Percentiles rank a stretch among this genome's conserved stretches.
Conservation (phyloP, 2,113 vertebrate species). For the Ahaetulla prasina region DNA sequence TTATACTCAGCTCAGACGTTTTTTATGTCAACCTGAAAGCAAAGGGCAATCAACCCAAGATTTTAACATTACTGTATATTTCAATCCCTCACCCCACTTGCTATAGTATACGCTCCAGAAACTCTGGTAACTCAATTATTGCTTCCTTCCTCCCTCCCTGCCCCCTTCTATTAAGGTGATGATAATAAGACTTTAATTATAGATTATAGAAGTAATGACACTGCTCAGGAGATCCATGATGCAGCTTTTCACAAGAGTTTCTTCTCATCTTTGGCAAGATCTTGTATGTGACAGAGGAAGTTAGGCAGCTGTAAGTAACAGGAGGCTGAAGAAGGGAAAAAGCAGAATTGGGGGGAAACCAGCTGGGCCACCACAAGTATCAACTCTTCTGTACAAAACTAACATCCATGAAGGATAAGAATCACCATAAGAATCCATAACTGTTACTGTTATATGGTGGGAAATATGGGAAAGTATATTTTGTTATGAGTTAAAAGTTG, state of each 20-base stretch:
- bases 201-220: background rate
- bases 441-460: background rate
- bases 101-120: background rate
- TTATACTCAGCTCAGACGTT: background rate
- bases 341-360: background rate
- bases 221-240: background rate
- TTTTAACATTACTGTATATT: background rate
- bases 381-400: background rate
- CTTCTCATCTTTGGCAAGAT: slow-evolving; percentile 4
- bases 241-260: background rate
- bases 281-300: background rate
- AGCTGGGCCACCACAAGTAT: slow-evolving; percentile 3
- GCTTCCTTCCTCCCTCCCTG: background rate
- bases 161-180: background rate
- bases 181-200: slow-evolving; percentile 17
- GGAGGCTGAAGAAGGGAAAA: background rate
- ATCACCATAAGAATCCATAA: background rate
- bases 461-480: background rate
- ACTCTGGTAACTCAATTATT: background rate
- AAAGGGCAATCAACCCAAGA: background rate
- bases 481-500: background rate
- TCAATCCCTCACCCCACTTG: background rate
- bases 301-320: slow-evolving; percentile 3
- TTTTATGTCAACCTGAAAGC: background rate
- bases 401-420: background rate